These are phyloP conservation scores for Planococcus citri DNA, from an alignment of 1,140 invertebrate species.

Conservation along the genomic window DNA sequence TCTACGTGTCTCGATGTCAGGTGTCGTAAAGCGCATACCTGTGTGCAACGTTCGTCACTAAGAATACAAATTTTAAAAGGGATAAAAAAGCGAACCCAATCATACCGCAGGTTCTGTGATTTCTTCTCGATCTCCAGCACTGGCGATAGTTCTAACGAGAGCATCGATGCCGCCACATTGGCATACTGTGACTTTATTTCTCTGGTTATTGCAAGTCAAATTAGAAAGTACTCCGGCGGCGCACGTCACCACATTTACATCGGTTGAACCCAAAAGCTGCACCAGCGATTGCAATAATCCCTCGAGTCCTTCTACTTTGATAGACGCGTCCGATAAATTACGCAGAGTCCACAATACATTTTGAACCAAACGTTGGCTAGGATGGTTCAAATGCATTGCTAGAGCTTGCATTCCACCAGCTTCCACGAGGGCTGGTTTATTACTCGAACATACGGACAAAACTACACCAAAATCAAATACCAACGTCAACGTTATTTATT, in stretches of 20 bases:
- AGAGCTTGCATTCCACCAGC: constrained; percentile 95
- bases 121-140: constrained; percentile 90
- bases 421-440: constrained; percentile 95
- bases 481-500: no score
- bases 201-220: constrained; percentile 96
- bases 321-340: constrained; percentile 95
- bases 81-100: constrained; percentile 16
- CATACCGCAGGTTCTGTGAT: constrained; percentile 86
- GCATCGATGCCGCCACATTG: constrained; percentile 93
- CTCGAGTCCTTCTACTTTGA: constrained; percentile 78
- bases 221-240: constrained; percentile 96
- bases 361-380: constrained; percentile 84
- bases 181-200: constrained; percentile 85
- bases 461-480: constrained; percentile 36
- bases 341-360: constrained; percentile 93
- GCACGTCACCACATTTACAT: constrained; percentile 94
- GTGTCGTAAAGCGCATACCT: constrained; percentile 86
- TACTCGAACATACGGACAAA: constrained; percentile 90
- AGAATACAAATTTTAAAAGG: background rate
- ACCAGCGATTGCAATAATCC: constrained; percentile 78
- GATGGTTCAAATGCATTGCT: constrained; percentile 86
- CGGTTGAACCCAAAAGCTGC: constrained; percentile 74
- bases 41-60: background rate
- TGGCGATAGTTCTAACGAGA: constrained; percentile 83
- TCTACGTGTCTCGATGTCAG: constrained; percentile 90